Conservation (phyloP, 2,113 vertebrate genomes). For the Elanus axillaris region DNA sequence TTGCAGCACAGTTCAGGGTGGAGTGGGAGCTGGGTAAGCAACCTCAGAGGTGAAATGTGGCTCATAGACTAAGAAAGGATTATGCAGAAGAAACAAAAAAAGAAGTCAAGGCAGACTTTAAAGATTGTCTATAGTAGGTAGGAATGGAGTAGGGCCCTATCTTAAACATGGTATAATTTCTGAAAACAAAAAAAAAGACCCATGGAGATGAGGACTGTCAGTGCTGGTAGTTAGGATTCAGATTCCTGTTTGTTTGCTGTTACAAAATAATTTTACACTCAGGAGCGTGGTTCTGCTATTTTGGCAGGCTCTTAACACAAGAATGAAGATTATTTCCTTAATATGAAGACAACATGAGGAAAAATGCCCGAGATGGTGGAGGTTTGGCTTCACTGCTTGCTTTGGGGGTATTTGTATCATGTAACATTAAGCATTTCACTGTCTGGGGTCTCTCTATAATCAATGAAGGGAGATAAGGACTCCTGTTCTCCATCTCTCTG, state of each 20-base stretch:
- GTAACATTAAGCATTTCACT: background rate
- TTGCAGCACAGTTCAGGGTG: background rate
- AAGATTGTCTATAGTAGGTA: background rate
- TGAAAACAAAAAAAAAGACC: background rate
- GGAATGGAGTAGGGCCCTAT: background rate
- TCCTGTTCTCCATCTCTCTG: constrained; percentile 1
- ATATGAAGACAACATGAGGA: background rate
- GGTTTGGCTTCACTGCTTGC: background rate
- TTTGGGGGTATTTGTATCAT: background rate
- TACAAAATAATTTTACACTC: background rate
- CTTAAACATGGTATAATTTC: background rate
- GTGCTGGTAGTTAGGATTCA: background rate
- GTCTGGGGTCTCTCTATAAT: background rate
- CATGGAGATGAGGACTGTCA: background rate
- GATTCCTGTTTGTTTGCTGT: background rate
- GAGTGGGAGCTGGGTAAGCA: background rate
- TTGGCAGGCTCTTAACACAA: constrained; percentile 36
- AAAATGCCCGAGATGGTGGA: background rate
- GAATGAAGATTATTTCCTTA: constrained; percentile 45
- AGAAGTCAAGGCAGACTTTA: background rate
- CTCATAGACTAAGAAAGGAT: background rate
- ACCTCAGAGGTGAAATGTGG: background rate
- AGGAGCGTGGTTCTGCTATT: background rate
- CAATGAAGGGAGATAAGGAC: background rate
- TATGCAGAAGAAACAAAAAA: background rate